Evolutionary conservation across 2,888 invertebrate species (phyloP), one percentile per base, ranked within the genome.

Genomic region (Drosophila putrida): DNA sequence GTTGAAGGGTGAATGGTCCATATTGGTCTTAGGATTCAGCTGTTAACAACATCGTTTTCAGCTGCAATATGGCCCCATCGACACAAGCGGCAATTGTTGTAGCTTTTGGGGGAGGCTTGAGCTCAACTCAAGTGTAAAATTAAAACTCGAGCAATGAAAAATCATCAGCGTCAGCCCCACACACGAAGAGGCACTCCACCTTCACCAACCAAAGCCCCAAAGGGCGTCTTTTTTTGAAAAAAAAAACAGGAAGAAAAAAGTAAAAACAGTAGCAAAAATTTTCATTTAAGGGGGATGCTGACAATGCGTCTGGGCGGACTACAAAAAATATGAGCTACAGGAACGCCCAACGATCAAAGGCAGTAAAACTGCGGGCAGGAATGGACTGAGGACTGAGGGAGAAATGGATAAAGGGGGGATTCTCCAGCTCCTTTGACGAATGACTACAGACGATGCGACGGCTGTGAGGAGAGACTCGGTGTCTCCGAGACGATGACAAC

Each of bases 111-210:
- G 71, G 71, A 65, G 76, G 68, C 73, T 61, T 77, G 79, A 77
- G 74, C 76, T 86, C 89, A 89, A 89, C 90, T 91, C 90, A 90
- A 90, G 90, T 91, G 90, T 91, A 90, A 91, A 91, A 91, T 91
- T 91, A 91, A 91, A 91, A 91, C 88, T 89, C 80, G 82, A 90
- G 90, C 91, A 91, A 90, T 91, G 90, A 91, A 90, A 91, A 90
- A 91, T 91, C 90, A 90, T 91, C 90, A 90, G 83, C 88, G 86
- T 83, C 83, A 84, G 76, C 71, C 71, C 68, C 80, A 80, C 46
- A 57, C 79, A 65, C 10, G 44, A 13, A 35, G 44, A 57, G 43
- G 36, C 41, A 36, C 38, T 36, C 59, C 15, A 36, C 59, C 15
- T 35, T 11, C 36, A 25, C 41, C 15, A 46, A 25, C 25, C n/a